A percentile compares a stretch with the other conserved stretches of the same genome.
Conservation (phyloP, 2,113 vertebrate species). For the Chaenogobius annularis region DNA sequence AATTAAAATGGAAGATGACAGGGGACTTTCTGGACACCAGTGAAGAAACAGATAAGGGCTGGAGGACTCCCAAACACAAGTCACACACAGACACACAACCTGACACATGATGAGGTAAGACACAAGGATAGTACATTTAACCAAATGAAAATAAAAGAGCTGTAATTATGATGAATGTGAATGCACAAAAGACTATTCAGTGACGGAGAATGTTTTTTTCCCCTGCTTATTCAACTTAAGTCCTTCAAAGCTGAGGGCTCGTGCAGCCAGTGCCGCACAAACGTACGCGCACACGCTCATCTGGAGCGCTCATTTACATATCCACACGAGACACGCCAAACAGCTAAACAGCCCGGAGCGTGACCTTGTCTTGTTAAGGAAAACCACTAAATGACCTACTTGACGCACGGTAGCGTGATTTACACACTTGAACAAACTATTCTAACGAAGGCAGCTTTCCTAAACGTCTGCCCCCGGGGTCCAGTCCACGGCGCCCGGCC, state of each 20-base stretch:
- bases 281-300: conserved; percentile 24
- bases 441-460: conserved; percentile 38
- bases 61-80: neutral
- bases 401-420: conserved; percentile 63
- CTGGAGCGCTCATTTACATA: conserved; percentile 50
- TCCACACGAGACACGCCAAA: conserved; percentile 29
- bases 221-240: conserved; percentile 2
- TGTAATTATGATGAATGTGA: neutral
- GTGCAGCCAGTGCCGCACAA: neutral
- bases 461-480: conserved; percentile 16
- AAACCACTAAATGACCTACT: conserved; percentile 51
- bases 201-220: neutral
- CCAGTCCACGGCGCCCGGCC: neutral
- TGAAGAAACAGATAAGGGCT: conserved; percentile 3
- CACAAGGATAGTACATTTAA: neutral
- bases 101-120: too few relatives aligned
- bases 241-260: neutral
- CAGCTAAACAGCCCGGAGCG: conserved; percentile 51
- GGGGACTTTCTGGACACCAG: conserved; percentile 3
- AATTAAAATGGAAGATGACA: conserved; percentile 3
- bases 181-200: neutral
- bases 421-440: conserved; percentile 62
- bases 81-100: neutral
- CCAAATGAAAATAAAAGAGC: neutral
- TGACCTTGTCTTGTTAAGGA: conserved; percentile 63